Percentiles rank a stretch among this genome's conserved stretches.
Evolutionary conservation across 2,113 vertebrate genomes (phyloP).

Genomic region (Cryptotis parvus): DNA sequence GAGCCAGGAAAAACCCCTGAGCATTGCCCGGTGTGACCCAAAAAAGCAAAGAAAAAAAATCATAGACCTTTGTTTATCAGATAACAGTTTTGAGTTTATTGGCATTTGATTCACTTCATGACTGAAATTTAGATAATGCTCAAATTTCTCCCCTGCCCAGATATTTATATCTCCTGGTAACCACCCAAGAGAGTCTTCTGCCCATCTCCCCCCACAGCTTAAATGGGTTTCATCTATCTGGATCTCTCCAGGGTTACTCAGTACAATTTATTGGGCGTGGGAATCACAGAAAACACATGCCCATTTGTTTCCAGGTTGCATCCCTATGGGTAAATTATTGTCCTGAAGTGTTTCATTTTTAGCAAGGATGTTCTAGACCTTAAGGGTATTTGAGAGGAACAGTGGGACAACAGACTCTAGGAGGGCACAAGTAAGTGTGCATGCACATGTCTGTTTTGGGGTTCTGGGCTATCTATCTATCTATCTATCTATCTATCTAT

Average conservation of each 20-base stretch:
- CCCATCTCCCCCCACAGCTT: neutral
- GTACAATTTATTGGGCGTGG: constrained; percentile 37
- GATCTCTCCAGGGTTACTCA: constrained; percentile 4
- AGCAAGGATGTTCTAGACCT: neutral
- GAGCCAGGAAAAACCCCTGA: no score
- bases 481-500: no score
- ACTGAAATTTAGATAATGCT: constrained; percentile 19
- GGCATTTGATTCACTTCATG: constrained; percentile 27
- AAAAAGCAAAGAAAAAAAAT: no score
- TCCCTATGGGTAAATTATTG: neutral
- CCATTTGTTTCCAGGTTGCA: neutral
- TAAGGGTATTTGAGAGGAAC: neutral
- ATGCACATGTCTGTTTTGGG: neutral
- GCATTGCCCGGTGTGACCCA: no score
- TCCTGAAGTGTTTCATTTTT: no score
- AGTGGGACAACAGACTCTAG: neutral
- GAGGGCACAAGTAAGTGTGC: neutral
- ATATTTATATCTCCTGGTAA: no score
- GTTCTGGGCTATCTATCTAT: no score
- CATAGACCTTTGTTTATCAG: neutral
- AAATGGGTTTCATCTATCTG: constrained; percentile 48
- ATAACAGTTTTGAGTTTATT: constrained; percentile 31
- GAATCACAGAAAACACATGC: neutral
- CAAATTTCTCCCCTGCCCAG: constrained; percentile 6
- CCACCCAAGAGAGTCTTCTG: neutral